Evolutionary conservation across 2,113 vertebrate genomes (phyloP).

Genomic region (Trichomycterus rosablanca): DNA sequence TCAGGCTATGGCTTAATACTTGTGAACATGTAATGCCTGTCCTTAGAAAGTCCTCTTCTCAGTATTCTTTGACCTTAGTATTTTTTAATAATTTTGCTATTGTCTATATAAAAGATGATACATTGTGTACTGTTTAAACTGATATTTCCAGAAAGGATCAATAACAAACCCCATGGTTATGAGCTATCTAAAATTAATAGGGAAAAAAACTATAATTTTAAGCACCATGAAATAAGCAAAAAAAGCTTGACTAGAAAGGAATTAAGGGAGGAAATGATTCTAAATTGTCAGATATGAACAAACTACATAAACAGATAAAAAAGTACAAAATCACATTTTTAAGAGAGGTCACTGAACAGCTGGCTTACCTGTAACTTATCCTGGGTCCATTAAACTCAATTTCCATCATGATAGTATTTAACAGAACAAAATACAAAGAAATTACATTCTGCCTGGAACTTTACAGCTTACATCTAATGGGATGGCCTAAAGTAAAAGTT

Average conservation of each 20-base stretch:
- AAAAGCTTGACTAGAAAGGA: too few species aligned
- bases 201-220: neutral
- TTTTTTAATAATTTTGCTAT: neutral
- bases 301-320: slow-evolving; percentile 31
- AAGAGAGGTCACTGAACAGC: slow-evolving; percentile 10
- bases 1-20: slow-evolving; percentile 15
- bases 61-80: slow-evolving; percentile 5
- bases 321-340: slow-evolving; percentile 8
- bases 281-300: neutral
- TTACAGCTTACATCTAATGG: slow-evolving; percentile 39
- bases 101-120: too few species aligned
- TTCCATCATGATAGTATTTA: slow-evolving; percentile 64
- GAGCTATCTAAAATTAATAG: slow-evolving; percentile 1
- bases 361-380: slow-evolving; percentile 67
- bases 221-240: too few species aligned
- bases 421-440: slow-evolving; percentile 62
- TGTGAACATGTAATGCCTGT: too few species aligned
- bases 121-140: too few species aligned
- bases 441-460: slow-evolving; percentile 49
- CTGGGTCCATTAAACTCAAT: slow-evolving; percentile 63
- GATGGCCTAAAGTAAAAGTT: neutral
- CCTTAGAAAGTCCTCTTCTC: too few species aligned
- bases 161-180: neutral
- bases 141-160: too few species aligned
- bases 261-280: too few species aligned